phyloP scores from a whole-genome alignment of 2,113 vertebrate genomes.

The Psilopogon haemacephalus region DNA sequence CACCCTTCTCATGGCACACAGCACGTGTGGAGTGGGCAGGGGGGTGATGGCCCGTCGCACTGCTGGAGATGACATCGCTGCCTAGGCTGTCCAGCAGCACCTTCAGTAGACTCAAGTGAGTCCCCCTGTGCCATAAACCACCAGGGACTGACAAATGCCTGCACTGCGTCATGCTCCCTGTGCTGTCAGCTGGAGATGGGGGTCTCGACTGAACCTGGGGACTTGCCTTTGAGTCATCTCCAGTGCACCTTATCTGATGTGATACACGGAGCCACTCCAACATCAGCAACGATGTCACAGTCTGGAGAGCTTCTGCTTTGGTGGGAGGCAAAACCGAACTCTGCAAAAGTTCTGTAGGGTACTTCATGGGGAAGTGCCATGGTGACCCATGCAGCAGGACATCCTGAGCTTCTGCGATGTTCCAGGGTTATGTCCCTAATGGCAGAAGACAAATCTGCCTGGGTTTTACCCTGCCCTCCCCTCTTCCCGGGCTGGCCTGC shows the following conservation, averaged over 20 bases:
- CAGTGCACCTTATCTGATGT: accelerated
- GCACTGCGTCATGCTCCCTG: accelerated
- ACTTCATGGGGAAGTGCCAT: background rate
- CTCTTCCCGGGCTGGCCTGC: background rate
- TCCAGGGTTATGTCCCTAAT: background rate
- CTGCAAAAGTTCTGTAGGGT: background rate
- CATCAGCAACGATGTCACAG: background rate
- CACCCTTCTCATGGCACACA: background rate
- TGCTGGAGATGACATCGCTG: background rate
- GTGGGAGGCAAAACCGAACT: background rate
- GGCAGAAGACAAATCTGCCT: background rate
- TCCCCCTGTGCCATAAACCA: background rate
- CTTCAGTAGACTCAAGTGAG: background rate
- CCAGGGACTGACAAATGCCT: background rate
- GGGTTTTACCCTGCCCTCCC: background rate
- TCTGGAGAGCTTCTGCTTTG: background rate
- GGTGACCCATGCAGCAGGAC: background rate
- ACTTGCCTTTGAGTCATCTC: background rate
- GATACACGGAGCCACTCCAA: background rate
- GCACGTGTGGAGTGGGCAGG: accelerated
- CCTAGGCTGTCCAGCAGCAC: background rate
- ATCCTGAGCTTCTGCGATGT: background rate
- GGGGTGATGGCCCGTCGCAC: accelerated
- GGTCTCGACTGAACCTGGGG: background rate
- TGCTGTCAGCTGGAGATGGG: background rate